Percentiles rank a stretch among this genome's conserved stretches.
Conservation (phyloP, 2,888 invertebrate species). For the Neocrepidodera transversa region DNA sequence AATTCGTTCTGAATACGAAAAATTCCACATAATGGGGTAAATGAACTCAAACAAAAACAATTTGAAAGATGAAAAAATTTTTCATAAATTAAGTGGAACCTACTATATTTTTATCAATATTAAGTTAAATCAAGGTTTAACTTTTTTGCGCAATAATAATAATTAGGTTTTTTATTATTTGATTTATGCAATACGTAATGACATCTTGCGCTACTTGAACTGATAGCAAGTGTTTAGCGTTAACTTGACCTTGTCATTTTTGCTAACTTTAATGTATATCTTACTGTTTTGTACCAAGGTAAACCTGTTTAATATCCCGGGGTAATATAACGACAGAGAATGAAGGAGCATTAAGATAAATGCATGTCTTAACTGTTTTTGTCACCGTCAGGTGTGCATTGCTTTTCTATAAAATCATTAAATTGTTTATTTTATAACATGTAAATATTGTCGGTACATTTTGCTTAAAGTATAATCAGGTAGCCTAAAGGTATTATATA, state of each 20-base stretch:
- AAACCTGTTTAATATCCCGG: conserved; percentile 7
- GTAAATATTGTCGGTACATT: background rate
- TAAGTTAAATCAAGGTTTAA: too few relatives aligned
- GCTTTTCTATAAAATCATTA: conserved; percentile 8
- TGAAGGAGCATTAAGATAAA: conserved; percentile 18
- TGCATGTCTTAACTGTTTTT: conserved; percentile 9
- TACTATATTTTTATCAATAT: too few relatives aligned
- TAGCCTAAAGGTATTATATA: background rate
- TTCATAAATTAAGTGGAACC: too few relatives aligned
- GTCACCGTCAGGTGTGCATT: conserved; percentile 13
- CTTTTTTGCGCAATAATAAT: too few relatives aligned
- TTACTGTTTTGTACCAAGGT: conserved; percentile 10
- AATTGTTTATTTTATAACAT: conserved; percentile 13
- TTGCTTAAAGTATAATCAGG: background rate
- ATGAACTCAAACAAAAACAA: too few relatives aligned
- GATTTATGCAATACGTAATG: too few relatives aligned
- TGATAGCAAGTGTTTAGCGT: too few relatives aligned
- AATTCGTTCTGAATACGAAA: too few relatives aligned
- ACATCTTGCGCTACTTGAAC: too few relatives aligned
- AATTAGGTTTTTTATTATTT: too few relatives aligned
- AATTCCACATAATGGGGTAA: too few relatives aligned
- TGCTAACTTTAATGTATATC: background rate
- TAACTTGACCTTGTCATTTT: conserved; percentile 4
- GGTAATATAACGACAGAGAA: conserved; percentile 11
- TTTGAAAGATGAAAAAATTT: too few relatives aligned